These are phyloP conservation scores for Brachypodius melanocephalos DNA, from an alignment of 2,113 vertebrate genomes.

Conservation along the genomic window DNA sequence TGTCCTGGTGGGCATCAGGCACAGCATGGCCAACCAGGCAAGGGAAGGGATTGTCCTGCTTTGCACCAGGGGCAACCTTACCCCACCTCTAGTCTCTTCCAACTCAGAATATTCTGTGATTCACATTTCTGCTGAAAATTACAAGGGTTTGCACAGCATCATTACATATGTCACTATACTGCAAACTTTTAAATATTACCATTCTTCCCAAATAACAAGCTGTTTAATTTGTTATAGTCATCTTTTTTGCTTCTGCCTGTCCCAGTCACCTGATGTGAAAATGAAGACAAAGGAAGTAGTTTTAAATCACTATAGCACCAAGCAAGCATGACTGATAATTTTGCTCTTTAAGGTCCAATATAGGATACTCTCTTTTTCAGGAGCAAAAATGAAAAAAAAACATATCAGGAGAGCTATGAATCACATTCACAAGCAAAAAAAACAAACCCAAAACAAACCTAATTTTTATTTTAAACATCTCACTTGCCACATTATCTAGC, in stretches of 20 bases:
- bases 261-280: background rate
- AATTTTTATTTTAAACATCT: background rate
- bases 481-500: background rate
- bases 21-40: accelerated
- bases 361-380: background rate
- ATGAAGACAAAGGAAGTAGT: background rate
- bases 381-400: background rate
- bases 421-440: background rate
- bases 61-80: background rate
- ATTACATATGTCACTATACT: background rate
- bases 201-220: background rate
- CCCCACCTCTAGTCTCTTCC: background rate
- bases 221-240: background rate
- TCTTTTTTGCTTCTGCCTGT: background rate
- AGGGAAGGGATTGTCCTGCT: background rate
- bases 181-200: background rate
- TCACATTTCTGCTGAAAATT: background rate
- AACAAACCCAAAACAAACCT: background rate
- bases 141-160: background rate
- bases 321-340: background rate
- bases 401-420: background rate
- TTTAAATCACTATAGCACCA: background rate
- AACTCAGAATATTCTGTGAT: background rate
- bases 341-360: background rate
- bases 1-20: background rate